These are phyloP conservation scores for Lochmaea capreae DNA, from an alignment of 2,888 invertebrate species.

Conservation along the genomic window DNA sequence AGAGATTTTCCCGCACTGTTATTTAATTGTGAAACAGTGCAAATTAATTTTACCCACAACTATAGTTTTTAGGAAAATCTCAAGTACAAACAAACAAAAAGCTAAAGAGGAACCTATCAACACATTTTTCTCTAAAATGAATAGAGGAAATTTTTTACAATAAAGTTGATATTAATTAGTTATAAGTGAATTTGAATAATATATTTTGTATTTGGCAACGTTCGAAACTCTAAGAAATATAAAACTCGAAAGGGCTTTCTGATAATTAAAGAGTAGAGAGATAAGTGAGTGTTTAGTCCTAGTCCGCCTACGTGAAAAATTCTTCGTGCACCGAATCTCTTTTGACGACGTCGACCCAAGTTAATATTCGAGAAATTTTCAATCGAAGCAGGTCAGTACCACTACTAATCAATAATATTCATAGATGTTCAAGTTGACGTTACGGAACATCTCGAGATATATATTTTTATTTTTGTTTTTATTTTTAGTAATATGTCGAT, in stretches of 20 bases:
- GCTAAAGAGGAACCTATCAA: no score
- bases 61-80: no score
- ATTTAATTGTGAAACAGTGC: no score
- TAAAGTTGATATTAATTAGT: no score
- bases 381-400: slow-evolving; percentile 28
- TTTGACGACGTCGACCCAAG: slow-evolving; percentile 23
- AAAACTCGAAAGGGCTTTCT: slow-evolving; percentile 62
- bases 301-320: slow-evolving; percentile 54
- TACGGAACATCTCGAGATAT: slow-evolving; percentile 12
- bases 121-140: no score
- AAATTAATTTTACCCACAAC: no score
- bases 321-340: slow-evolving; percentile 43
- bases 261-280: slow-evolving; percentile 63
- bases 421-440: slow-evolving; percentile 16
- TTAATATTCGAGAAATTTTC: slow-evolving; percentile 47
- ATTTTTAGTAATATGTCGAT: not conserved
- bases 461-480: not conserved
- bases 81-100: no score
- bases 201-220: slow-evolving; percentile 31
- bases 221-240: slow-evolving; percentile 53
- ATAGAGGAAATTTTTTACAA: no score
- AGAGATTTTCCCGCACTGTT: no score
- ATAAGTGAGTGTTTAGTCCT: slow-evolving; percentile 57
- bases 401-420: slow-evolving; percentile 41
- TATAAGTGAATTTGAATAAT: not conserved